Base-by-base conservation (phyloP, 2,113 vertebrate species). In the Lagopus leucura region DNA sequence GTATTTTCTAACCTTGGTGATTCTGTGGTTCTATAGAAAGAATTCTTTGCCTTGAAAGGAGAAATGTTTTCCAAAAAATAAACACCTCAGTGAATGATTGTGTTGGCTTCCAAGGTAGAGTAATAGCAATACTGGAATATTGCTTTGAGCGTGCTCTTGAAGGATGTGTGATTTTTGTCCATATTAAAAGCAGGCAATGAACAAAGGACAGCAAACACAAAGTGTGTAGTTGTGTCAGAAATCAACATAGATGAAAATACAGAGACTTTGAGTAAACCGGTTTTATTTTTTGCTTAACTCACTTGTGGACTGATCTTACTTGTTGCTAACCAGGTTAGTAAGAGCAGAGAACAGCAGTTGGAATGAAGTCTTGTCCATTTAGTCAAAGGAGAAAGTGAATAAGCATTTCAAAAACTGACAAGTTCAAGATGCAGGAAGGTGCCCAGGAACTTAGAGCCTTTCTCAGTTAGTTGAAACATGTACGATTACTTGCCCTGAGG, bases 281-380 rank as follows among this genome's bases (percentile, higher is more conserved):
- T 13, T 61, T 55, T 47, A 24, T 24, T n/a, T 34, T 34, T 43
- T 25, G 21, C 66, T 30, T 40, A 34, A 25, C 8, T 34, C 8
- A 8, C 22, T 32, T 16, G 4, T 34, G 34, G 8, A 25, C 22
- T 43, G 19, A 55, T 74, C 1, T 0, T n/a, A 70, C 21, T 12
- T 58, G 2, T 60, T 75, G 48, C 63, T 75, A n/a, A 25, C 10
- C 40, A 58, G n/a, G 7, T 52, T 79, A 65, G 8, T 75, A 48
- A 30, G 21, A 61, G 38, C 25, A 60, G 14, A 47, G 8, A 18
- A 65, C 30, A n/a, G 30, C 28, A n/a, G 47, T 5, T 60, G 21
- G 50, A 65, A 71, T 5, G 6, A 27, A 21, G 64, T 19, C 20
- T 36, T 75, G 17, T 17, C 30, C 10, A 7, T 14, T 60, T n/a